These are phyloP conservation scores for Leptinotarsa undecemlineata DNA, from an alignment of 1,140 invertebrate species.

Conservation along the genomic window DNA sequence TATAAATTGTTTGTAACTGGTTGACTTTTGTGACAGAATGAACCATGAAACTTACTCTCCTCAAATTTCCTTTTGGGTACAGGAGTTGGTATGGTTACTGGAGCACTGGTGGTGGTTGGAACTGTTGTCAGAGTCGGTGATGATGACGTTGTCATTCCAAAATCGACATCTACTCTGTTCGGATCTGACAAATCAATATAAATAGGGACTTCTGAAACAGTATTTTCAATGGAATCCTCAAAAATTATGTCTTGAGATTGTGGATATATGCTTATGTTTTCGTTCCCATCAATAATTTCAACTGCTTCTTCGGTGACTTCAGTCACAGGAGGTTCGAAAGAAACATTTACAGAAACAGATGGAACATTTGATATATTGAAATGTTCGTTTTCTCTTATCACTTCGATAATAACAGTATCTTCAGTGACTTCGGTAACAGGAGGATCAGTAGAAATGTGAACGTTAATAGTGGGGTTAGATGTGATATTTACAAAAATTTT, in stretches of 20 bases:
- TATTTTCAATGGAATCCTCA: background rate
- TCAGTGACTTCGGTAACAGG: background rate
- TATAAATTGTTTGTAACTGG: too few relatives aligned
- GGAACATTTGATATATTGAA: background rate
- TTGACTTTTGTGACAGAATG: background rate
- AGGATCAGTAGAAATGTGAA: background rate
- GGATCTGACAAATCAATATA: conserved; percentile 14
- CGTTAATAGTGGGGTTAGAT: conserved; percentile 10
- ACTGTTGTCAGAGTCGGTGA: background rate
- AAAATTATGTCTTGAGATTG: background rate
- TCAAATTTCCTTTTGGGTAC: background rate
- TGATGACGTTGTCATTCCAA: background rate
- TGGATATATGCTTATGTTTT: background rate
- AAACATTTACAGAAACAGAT: background rate
- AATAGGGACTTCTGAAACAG: background rate
- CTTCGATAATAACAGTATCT: background rate
- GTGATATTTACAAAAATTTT: conserved; percentile 14
- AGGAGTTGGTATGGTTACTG: background rate
- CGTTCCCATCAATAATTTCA: background rate
- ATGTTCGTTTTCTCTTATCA: background rate
- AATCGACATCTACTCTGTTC: background rate
- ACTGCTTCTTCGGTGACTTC: background rate
- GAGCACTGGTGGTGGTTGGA: background rate
- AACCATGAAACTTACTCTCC: conserved; percentile 1
- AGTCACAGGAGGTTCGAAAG: background rate